phyloP scores from a whole-genome alignment of 2,888 invertebrate genomes.

The Hedychridium roseum region DNA sequence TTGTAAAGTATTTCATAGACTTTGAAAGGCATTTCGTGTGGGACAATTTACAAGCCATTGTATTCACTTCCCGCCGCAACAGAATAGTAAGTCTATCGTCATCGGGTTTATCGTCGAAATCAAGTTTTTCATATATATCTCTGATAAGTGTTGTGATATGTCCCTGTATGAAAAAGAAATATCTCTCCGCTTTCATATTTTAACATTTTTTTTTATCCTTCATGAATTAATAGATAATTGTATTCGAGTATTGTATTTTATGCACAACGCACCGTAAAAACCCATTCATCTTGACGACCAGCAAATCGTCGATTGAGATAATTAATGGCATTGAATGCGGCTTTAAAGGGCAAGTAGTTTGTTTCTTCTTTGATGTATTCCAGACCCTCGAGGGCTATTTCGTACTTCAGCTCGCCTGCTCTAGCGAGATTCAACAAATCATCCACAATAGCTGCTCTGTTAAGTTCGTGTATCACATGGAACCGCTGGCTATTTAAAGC shows the following conservation, averaged over 20 bases:
- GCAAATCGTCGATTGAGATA: conserved; percentile 65
- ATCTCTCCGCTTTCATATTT: too few relatives aligned
- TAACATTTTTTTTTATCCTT: conserved; percentile 3
- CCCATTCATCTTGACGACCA: conserved; percentile 45
- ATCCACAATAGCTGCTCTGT: conserved; percentile 77
- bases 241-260: too few relatives aligned
- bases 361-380: conserved; percentile 70
- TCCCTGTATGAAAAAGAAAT: conserved; percentile 22
- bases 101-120: conserved; percentile 62
- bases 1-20: conserved; percentile 60
- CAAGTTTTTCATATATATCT: conserved; percentile 65
- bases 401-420: conserved; percentile 66
- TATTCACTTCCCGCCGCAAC: conserved; percentile 67
- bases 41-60: conserved; percentile 70
- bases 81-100: conserved; percentile 66
- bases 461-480: conserved; percentile 68
- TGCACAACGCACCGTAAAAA: too few relatives aligned
- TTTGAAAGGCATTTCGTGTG: conserved; percentile 66
- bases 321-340: conserved; percentile 68
- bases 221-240: too few relatives aligned
- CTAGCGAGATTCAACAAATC: conserved; percentile 72
- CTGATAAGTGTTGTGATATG: conserved; percentile 56
- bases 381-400: conserved; percentile 67
- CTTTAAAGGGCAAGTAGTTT: conserved; percentile 75
- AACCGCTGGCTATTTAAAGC: conserved; percentile 64